Evolutionary conservation across 2,113 vertebrate species (phyloP).

Genomic region (Ammodytes dubius): DNA sequence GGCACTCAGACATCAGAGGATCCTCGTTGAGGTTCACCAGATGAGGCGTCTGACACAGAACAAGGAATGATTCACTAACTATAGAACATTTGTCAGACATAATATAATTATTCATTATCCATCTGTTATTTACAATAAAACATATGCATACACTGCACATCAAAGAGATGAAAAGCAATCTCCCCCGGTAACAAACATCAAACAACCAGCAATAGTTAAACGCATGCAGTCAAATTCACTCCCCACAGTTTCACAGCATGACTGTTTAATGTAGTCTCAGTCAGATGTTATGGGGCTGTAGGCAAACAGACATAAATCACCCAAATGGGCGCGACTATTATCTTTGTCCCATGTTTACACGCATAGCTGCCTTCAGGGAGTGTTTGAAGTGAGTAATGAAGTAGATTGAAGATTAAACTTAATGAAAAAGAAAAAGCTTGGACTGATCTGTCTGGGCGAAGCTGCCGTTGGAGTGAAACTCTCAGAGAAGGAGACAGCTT

Average conservation of each 20-base stretch:
- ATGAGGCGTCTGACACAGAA: constrained; percentile 90
- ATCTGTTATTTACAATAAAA: constrained; percentile 47
- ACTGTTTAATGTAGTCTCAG: constrained; percentile 40
- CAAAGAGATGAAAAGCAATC: constrained; percentile 26
- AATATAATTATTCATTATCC: constrained; percentile 13
- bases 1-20: constrained; percentile 97
- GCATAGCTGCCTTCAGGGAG: constrained; percentile 23
- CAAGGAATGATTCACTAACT: constrained; percentile 18
- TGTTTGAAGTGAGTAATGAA: constrained; percentile 58
- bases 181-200: constrained; percentile 35
- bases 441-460: constrained; percentile 31
- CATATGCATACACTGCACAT: constrained; percentile 26
- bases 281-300: constrained; percentile 37
- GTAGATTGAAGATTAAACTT: constrained; percentile 57
- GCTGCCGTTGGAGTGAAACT: constrained; percentile 16
- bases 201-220: constrained; percentile 46
- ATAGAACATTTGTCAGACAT: not conserved
- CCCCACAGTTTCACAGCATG: constrained; percentile 35
- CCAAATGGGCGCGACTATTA: constrained; percentile 38
- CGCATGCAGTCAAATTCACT: constrained; percentile 59
- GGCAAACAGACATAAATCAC: constrained; percentile 62
- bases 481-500: constrained; percentile 62
- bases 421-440: constrained; percentile 45
- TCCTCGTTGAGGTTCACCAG: constrained; percentile 98
- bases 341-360: constrained; percentile 52